These are phyloP conservation scores for Macroglossus sobrinus DNA, from an alignment of 2,113 vertebrate genomes.

Conservation along the genomic window DNA sequence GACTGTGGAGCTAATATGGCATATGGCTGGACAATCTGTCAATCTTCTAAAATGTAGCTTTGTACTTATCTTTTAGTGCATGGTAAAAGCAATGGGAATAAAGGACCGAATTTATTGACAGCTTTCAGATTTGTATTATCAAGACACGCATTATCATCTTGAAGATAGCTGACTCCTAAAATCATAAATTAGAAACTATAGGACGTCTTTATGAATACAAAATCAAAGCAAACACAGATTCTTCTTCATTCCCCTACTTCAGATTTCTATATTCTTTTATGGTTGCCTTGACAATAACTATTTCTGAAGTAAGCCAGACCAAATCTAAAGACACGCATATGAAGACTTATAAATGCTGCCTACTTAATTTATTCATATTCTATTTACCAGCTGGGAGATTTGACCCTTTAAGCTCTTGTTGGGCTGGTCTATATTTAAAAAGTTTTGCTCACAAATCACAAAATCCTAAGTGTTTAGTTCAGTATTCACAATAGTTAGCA, in stretches of 20 bases:
- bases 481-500: neutral
- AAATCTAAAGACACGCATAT: neutral
- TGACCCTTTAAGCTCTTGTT: neutral
- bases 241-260: neutral
- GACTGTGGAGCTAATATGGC: neutral
- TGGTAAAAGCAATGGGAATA: conserved; percentile 24
- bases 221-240: neutral
- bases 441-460: neutral
- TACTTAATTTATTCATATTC: neutral
- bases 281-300: neutral
- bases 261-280: neutral
- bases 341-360: neutral
- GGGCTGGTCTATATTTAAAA: neutral
- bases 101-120: neutral
- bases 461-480: neutral
- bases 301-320: neutral
- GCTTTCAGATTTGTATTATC: neutral
- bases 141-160: neutral
- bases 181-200: neutral
- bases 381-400: neutral
- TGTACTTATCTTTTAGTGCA: neutral
- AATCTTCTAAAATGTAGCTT: neutral
- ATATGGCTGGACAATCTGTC: neutral
- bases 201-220: neutral
- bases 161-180: neutral